Conservation (phyloP, 2,888 invertebrate species). For the Acrocyrtus sp. region DNA sequence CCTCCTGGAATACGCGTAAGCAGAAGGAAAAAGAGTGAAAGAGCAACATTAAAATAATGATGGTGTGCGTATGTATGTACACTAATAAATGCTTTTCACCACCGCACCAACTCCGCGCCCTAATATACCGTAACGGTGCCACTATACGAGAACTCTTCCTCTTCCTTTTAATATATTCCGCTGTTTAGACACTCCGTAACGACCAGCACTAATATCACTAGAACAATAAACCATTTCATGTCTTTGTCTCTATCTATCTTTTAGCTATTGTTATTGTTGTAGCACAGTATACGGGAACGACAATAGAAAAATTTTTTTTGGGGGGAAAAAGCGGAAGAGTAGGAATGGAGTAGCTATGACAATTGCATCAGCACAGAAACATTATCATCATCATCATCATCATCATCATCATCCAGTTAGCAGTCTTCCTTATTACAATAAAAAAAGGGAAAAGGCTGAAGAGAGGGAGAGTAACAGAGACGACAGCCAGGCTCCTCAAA, state of each 20-base stretch:
- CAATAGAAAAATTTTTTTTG: too few species aligned
- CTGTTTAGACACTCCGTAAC: conserved; percentile 2
- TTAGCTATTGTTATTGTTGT: too few species aligned
- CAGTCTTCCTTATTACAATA: conserved; percentile 15
- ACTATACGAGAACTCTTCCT: too few species aligned
- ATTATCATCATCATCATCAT: conserved; percentile 23
- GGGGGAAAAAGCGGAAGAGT: not conserved
- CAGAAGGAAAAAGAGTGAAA: too few species aligned
- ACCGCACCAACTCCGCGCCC: not conserved
- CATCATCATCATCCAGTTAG: too few species aligned
- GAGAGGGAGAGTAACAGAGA: conserved; percentile 5
- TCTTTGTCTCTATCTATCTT: too few species aligned
- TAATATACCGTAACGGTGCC: too few species aligned
- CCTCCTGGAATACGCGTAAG: too few species aligned
- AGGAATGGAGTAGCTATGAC: conserved; percentile 18
- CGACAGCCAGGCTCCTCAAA: conserved; percentile 26
- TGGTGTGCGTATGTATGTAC: conserved; percentile 12
- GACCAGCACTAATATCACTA: conserved; percentile 18
- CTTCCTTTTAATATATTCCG: too few species aligned
- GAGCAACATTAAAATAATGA: conserved; percentile 22
- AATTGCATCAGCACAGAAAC: conserved; percentile 23
- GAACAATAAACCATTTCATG: too few species aligned
- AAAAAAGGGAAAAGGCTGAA: conserved; percentile 14
- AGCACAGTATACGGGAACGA: too few species aligned
- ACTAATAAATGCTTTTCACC: conserved; percentile 20